Base-by-base conservation (phyloP, 2,797 vertebrate species). In the Pangasius djambal region DNA sequence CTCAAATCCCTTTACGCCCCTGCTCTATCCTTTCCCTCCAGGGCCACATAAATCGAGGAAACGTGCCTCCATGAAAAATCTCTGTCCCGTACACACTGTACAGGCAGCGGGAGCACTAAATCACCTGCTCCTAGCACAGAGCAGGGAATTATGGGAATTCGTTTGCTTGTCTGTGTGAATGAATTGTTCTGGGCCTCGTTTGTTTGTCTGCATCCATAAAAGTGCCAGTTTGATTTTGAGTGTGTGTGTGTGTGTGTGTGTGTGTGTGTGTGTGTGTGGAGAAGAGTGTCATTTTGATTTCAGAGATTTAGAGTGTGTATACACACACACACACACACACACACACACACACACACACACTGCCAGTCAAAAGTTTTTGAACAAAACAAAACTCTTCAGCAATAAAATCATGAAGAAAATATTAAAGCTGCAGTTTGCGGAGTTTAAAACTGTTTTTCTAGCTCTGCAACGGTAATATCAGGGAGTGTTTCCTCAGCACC, bases 101-200 rank as follows among this genome's bases (percentile, higher is more conserved):
- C 34, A 63, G 67, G 57, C 28, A 74, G 31, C 40, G 16, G 28
- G 22, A n/a, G 86, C 85, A 44, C 86, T 84, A 65, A 59, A 65
- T 91, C 85, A 85, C 25, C 87, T 31, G 44, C 79, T 28, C 28
- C 65, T 40, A 87, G 75, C 31, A 82, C 72, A 31, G 86, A 69
- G 48, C 77, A 81, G 74, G 59, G 50, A 78, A 59, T 75, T 90
- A 65, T 63, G 77, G 55, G 52, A 61, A 78, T 70, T 85, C 77
- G 79, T 88, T 88, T 88, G 48, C 85, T 69, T 82, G 75, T 90
- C 63, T 75, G 55, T 59, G n/a, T 61, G 82, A 87, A 61, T 79
- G 2, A 88, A 88, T 69, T 88, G 37, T 59, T 72, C 61, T 37
- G 67, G 31, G 48, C 61, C 50, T 22, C 55, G 6, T 87, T 82